Evolutionary conservation across 2,797 vertebrate genomes (phyloP), one percentile per base, ranked within the genome.

Genomic region (Argya squamiceps): DNA sequence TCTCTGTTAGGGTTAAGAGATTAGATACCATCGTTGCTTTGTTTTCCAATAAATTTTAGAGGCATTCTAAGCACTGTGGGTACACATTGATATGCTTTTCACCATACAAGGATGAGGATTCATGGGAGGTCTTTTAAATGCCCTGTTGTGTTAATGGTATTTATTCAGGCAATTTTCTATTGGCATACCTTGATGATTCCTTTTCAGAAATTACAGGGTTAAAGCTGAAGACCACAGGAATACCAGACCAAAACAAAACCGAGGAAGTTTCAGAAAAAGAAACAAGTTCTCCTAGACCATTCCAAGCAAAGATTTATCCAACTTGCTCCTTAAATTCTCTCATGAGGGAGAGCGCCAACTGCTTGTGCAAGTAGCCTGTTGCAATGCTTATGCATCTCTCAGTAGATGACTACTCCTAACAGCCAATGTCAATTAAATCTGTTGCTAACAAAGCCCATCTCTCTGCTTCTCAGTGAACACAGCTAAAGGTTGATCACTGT

Each of bases 41-140:
- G 60, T 89, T 86, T 88, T 95, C 64, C 59, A 80, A 60, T 83
- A 87, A 95, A 70, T 60, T 95, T 59, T 36, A 58, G n/a, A 88
- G 70, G 65, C 20, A 2, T 89, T 78, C 85, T 88, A 76, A 84
- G 85, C 63, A 59, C 32, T 69, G 65, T 75, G 70, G 64, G 84
- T 80, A 69, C n/a, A 62, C 44, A 62, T 3, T 37, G 34, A 92
- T 81, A 44, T 9, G 21, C 52, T 87, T 69, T 58, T 58, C 36
- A 58, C 50, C 37, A 26, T 26, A 80, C 26, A 77, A 90, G 78
- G 50, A 26, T 55, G 18, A 79, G 55, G 27, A 92, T 49, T 89
- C 85, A 58, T 36, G 60, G 91, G 85, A 96, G 83, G 85, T 88
- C 84, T 94, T 91, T 73, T 32, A 79, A 91, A 90, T 46, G 52